Evolutionary conservation across 2,113 vertebrate genomes (phyloP).

Genomic region (Hydropotes inermis): DNA sequence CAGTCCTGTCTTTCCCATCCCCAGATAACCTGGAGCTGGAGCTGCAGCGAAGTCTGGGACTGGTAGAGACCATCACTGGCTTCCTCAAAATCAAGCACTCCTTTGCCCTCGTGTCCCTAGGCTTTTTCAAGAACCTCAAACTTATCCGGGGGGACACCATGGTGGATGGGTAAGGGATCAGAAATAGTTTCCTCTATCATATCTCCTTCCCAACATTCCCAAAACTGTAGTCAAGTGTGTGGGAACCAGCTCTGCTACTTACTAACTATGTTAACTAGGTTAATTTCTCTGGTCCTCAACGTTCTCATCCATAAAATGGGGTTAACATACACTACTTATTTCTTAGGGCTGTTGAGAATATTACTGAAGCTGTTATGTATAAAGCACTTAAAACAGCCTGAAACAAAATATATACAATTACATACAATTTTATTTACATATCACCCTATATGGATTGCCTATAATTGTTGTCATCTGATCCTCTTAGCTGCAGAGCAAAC

Average conservation of each 20-base stretch:
- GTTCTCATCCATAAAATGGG: background rate
- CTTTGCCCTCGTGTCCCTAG: constrained; percentile 84
- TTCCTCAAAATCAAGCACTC: constrained; percentile 89
- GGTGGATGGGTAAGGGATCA: constrained; percentile 84
- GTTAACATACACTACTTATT: background rate
- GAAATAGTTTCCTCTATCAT: background rate
- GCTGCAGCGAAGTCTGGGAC: constrained; percentile 83
- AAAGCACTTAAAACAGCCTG: background rate
- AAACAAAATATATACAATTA: background rate
- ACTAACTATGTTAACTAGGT: background rate
- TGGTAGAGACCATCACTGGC: constrained; percentile 86
- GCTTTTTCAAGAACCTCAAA: constrained; percentile 87
- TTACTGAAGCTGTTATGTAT: background rate
- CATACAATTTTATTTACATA: background rate
- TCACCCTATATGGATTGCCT: background rate
- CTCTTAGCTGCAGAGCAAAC: background rate
- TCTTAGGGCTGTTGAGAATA: background rate
- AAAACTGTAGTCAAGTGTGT: background rate
- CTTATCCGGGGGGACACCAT: constrained; percentile 85
- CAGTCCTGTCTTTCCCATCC: background rate
- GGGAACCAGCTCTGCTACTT: background rate
- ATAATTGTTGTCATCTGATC: background rate
- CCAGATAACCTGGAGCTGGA: constrained; percentile 83
- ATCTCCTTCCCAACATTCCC: background rate
- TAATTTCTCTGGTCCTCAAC: background rate